Conservation (phyloP, 1,140 invertebrate species). For the Doryteuthis pealeii region DNA sequence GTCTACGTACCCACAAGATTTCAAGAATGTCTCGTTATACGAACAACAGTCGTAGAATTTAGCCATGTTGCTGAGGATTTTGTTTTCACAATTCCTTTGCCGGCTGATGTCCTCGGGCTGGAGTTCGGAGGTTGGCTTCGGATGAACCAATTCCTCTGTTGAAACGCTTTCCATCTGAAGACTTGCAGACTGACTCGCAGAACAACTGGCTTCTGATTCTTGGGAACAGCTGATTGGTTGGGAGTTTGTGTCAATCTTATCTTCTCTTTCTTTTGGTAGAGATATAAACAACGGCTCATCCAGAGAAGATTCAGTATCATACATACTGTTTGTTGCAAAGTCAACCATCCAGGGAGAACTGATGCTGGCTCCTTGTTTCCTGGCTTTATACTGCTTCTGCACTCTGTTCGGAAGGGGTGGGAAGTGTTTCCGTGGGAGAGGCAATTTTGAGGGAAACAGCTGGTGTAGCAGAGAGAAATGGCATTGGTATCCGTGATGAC, state of each 20-base stretch:
- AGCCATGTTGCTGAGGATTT: background rate
- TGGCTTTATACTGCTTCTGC: background rate
- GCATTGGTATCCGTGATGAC: background rate
- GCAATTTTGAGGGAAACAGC: background rate
- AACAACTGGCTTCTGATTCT: background rate
- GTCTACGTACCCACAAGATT: background rate
- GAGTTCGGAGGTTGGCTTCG: background rate
- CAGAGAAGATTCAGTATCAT: background rate
- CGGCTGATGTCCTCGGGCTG: background rate
- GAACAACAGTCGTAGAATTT: slow-evolving; percentile 10
- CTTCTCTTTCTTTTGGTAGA: background rate
- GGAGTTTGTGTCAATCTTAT: background rate
- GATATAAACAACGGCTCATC: background rate
- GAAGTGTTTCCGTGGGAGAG: background rate
- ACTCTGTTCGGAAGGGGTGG: background rate
- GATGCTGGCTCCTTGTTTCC: background rate
- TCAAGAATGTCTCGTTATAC: background rate
- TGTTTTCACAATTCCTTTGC: background rate
- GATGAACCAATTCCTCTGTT: background rate
- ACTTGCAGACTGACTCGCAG: background rate
- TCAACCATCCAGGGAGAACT: background rate
- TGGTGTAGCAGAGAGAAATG: background rate
- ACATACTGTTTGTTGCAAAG: background rate
- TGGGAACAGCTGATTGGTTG: background rate
- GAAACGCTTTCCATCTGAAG: background rate